A percentile compares a stretch with the other conserved stretches of the same genome.
Evolutionary conservation across 2,113 vertebrate genomes (phyloP).

Genomic region (Nothocercus julius): DNA sequence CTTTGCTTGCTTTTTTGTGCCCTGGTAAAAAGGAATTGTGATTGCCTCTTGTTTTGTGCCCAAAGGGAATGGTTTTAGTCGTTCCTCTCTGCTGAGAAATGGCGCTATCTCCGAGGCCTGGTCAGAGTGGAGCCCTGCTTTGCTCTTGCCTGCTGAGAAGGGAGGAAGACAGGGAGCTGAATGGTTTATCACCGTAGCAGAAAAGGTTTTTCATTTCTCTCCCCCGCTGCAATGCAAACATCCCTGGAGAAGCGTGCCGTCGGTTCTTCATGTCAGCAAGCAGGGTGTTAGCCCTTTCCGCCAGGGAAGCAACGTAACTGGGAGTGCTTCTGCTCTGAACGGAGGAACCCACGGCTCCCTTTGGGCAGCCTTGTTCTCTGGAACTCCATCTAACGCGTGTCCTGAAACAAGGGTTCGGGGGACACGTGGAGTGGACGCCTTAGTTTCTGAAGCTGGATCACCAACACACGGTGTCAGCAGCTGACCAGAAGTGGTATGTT

Average conservation of each 20-base stretch:
- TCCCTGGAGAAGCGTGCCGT: neutral
- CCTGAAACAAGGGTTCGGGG: neutral
- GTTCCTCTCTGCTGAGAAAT: neutral
- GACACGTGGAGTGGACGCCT: neutral
- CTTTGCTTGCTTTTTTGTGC: neutral
- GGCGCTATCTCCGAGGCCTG: neutral
- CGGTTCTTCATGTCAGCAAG: neutral
- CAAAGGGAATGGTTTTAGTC: accelerated
- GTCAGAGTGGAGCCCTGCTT: neutral
- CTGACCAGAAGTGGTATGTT: neutral
- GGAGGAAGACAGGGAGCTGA: neutral
- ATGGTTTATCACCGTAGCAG: neutral
- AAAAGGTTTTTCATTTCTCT: neutral
- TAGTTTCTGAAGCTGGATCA: neutral
- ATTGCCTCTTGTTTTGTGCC: neutral
- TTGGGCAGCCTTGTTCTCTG: neutral
- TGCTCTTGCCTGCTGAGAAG: neutral
- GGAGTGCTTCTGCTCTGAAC: neutral
- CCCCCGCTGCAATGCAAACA: neutral
- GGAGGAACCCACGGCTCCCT: neutral
- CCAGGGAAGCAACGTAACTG: neutral
- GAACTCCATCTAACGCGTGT: neutral
- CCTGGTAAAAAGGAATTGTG: neutral
- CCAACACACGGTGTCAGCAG: neutral
- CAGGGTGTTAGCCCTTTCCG: neutral